Evolutionary conservation across 2,888 invertebrate genomes (phyloP).

Genomic region (Craniophora ligustri): DNA sequence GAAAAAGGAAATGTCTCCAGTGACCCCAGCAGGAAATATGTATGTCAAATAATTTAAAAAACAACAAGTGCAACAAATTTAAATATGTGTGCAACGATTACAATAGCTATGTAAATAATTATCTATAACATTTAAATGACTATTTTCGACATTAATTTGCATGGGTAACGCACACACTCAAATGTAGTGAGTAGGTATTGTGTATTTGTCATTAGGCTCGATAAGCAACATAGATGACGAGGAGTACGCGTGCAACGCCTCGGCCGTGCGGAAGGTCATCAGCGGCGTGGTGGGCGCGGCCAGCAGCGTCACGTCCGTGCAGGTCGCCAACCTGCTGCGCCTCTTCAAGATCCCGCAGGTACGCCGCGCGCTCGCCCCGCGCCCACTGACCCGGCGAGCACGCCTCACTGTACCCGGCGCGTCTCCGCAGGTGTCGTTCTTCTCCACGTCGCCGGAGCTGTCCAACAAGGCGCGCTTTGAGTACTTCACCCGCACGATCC

Average conservation of each 20-base stretch:
- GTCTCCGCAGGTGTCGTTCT: constrained; percentile 95
- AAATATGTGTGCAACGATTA: neutral
- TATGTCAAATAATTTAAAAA: neutral
- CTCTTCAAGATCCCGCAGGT: constrained; percentile 96
- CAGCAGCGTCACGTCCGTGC: constrained; percentile 98
- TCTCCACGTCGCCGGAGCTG: constrained; percentile 97
- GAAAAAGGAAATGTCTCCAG: too few species aligned
- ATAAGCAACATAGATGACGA: constrained; percentile 97
- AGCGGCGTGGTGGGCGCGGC: constrained; percentile 82
- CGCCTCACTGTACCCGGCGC: too few species aligned
- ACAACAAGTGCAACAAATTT: neutral
- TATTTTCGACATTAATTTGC: neutral
- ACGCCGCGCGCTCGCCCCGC: neutral
- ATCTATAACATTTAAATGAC: neutral
- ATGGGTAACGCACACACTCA: neutral
- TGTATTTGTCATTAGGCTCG: constrained; percentile 90
- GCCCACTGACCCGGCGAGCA: neutral
- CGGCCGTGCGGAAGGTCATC: constrained; percentile 83
- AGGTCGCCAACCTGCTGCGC: constrained; percentile 95
- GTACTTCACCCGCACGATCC: constrained; percentile 97
- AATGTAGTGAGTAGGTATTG: neutral
- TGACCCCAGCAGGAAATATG: neutral
- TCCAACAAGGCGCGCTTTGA: constrained; percentile 98
- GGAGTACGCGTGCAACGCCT: constrained; percentile 95
- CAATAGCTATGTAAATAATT: neutral